phyloP scores from a whole-genome alignment of 2,888 invertebrate species.

The Temnothorax ravouxi region DNA sequence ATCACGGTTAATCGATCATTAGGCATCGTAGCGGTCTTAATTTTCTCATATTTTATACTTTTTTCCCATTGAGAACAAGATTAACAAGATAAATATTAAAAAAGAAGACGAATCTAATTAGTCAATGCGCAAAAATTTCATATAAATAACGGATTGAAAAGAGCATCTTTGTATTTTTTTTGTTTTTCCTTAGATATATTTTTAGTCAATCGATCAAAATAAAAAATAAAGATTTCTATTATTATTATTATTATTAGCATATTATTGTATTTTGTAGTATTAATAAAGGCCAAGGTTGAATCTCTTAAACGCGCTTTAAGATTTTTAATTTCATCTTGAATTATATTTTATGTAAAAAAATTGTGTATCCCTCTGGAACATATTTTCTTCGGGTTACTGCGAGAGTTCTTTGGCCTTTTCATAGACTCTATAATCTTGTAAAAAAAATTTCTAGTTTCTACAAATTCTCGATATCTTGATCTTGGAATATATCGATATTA shows the following conservation, averaged over 20 bases:
- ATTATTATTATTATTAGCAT: not conserved
- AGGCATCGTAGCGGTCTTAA: constrained; percentile 12
- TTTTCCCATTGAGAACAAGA: not conserved
- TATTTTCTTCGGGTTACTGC: constrained; percentile 17
- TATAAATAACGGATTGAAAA: constrained; percentile 5
- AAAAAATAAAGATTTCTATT: constrained; percentile 1
- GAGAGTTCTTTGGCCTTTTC: constrained; percentile 2
- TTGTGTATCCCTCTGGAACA: not conserved
- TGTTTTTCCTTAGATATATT: not conserved
- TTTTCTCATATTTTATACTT: not conserved
- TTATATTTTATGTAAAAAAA: constrained; percentile 5
- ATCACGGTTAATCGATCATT: constrained; percentile 51
- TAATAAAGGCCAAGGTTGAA: not conserved
- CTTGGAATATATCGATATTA: constrained; percentile 5
- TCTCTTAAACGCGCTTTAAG: not conserved
- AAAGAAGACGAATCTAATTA: not conserved
- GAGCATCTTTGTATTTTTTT: not conserved
- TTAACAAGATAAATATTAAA: not conserved
- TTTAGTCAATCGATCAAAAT: not conserved
- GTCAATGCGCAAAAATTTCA: not conserved
- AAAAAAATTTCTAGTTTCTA: not conserved
- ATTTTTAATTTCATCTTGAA: not conserved
- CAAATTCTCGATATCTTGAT: not conserved
- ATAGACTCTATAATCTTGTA: not conserved
- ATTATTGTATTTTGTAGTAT: not conserved